Conservation (phyloP, 2,113 vertebrate genomes). For the Myocastor coypus region DNA sequence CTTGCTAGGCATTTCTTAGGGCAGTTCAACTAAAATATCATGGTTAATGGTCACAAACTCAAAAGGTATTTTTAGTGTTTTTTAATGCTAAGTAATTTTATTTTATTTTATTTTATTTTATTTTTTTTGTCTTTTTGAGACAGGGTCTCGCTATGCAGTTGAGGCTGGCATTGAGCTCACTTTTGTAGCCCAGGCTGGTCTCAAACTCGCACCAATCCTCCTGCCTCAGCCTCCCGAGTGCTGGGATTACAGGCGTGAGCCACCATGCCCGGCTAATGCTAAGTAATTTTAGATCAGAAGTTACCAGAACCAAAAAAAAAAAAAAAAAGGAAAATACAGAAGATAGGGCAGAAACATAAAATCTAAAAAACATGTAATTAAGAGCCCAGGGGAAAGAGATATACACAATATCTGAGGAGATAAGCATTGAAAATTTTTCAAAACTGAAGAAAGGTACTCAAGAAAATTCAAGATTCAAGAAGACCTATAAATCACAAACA, state of each 20-base stretch:
- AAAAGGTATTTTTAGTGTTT: background rate
- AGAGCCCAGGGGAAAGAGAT: background rate
- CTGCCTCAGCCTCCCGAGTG: too few species aligned
- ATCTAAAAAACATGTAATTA: background rate
- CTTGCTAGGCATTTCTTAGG: background rate
- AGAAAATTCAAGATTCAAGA: conserved; percentile 7
- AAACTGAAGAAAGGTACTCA: background rate
- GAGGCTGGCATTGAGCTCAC: too few species aligned
- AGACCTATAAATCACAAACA: conserved; percentile 18
- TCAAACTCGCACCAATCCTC: too few species aligned
- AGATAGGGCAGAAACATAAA: background rate
- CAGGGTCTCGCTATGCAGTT: too few species aligned
- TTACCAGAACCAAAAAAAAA: background rate
- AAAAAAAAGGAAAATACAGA: background rate
- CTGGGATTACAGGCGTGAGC: too few species aligned
- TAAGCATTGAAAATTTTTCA: background rate
- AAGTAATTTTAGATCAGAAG: too few species aligned
- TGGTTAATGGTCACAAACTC: background rate
- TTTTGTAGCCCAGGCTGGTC: too few species aligned
- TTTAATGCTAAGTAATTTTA: background rate
- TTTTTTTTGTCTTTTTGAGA: too few species aligned
- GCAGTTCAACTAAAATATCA: background rate
- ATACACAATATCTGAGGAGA: conserved; percentile 11
- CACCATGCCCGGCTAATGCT: too few species aligned
- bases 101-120: too few species aligned